Percentiles rank a stretch among this genome's conserved stretches.
phyloP scores from a whole-genome alignment of 2,113 vertebrate species.

The Smithornis capensis region DNA sequence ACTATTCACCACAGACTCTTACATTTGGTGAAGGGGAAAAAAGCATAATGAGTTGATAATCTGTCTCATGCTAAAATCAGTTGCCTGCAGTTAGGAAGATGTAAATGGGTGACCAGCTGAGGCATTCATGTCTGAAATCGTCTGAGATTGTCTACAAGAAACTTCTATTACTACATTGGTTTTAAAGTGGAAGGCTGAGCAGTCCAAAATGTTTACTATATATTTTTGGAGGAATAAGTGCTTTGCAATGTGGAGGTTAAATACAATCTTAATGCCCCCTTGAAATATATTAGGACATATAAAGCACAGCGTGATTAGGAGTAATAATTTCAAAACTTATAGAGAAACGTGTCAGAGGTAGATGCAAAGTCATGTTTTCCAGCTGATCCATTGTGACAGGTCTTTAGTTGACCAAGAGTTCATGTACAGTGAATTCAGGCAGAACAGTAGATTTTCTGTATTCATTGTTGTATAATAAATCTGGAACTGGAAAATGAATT shows the following conservation, averaged over 20 bases:
- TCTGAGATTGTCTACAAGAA: neutral
- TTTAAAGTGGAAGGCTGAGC: neutral
- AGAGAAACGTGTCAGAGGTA: neutral
- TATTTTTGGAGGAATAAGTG: neutral
- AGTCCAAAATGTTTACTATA: neutral
- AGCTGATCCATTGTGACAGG: neutral
- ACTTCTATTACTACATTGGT: neutral
- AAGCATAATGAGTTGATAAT: neutral
- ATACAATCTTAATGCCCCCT: neutral
- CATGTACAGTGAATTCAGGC: neutral
- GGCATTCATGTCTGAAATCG: neutral
- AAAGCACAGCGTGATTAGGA: neutral
- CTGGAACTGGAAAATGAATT: neutral
- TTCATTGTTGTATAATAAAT: neutral
- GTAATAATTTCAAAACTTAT: neutral
- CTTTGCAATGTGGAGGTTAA: neutral
- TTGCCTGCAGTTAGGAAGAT: neutral
- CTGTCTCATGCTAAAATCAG: neutral
- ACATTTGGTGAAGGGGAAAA: neutral
- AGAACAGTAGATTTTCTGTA: neutral
- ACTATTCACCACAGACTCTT: neutral
- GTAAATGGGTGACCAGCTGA: neutral
- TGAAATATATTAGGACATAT: neutral
- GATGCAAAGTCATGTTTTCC: neutral
- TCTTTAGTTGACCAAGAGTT: conserved; percentile 18